Percentiles rank a stretch among this genome's conserved stretches.
These are phyloP conservation scores for Sebastes minor DNA, from an alignment of 2,797 vertebrate species.

Conservation along the genomic window DNA sequence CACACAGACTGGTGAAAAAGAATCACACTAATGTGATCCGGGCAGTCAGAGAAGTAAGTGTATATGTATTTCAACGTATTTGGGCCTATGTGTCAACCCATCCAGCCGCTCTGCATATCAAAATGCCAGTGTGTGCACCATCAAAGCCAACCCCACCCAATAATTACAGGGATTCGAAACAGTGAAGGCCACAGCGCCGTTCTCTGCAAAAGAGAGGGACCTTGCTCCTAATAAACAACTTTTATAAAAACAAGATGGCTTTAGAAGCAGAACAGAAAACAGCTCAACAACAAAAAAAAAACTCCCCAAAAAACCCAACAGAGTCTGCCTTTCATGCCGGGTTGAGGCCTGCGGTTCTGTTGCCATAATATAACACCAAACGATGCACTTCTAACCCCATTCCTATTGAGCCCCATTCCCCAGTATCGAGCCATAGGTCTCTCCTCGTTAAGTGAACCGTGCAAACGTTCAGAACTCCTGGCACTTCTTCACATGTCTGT, in stretches of 20 bases:
- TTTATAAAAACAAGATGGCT: slow-evolving; percentile 73
- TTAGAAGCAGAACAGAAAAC: slow-evolving; percentile 59
- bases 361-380: slow-evolving; percentile 35
- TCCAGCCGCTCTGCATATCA: slow-evolving; percentile 1
- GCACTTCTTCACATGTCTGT: slow-evolving; percentile 26
- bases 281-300: slow-evolving; percentile 42
- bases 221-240: slow-evolving; percentile 63
- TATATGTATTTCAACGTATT: not conserved
- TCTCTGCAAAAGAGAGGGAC: slow-evolving; percentile 46
- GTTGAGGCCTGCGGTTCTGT: slow-evolving; percentile 43
- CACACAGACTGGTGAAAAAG: not conserved
- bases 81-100: not conserved
- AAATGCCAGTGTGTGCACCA: slow-evolving; percentile 27
- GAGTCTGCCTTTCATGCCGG: slow-evolving; percentile 40
- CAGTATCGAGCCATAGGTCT: slow-evolving; percentile 33
- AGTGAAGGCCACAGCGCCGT: slow-evolving; percentile 46
- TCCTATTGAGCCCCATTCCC: slow-evolving; percentile 5
- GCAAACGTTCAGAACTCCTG: slow-evolving; percentile 33
- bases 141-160: slow-evolving; percentile 55
- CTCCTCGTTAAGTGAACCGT: slow-evolving; percentile 49
- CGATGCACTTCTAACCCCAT: slow-evolving; percentile 28
- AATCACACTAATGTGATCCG: slow-evolving; percentile 8
- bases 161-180: slow-evolving; percentile 63
- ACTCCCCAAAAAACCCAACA: slow-evolving; percentile 1
- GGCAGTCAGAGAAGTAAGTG: not conserved